Percentiles rank a stretch among this genome's conserved stretches.
Conservation (phyloP, 2,113 vertebrate genomes). For the Zosterops pallidus region DNA sequence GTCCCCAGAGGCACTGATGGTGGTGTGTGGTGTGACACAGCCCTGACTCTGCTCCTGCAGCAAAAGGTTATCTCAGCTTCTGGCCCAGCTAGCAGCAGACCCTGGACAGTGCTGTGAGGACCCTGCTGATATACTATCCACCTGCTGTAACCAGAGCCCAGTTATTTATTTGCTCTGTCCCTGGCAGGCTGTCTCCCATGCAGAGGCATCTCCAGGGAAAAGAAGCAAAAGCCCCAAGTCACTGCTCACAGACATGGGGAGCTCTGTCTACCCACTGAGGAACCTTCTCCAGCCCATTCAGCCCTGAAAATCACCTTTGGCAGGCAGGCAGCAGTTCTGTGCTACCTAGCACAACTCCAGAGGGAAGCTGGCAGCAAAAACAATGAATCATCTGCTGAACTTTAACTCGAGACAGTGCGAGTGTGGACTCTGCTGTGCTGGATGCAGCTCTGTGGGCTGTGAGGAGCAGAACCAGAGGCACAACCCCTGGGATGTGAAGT, state of each 20-base stretch:
- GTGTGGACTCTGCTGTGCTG: accelerated
- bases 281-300: neutral
- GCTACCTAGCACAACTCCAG: neutral
- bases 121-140: neutral
- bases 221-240: neutral
- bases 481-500: neutral
- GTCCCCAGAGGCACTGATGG: neutral
- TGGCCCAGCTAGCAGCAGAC: neutral
- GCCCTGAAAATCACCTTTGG: neutral
- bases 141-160: neutral
- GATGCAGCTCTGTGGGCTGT: neutral
- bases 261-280: neutral
- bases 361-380: neutral
- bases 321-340: neutral
- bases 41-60: neutral
- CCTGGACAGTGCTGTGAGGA: neutral
- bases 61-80: neutral
- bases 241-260: accelerated
- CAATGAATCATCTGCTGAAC: neutral
- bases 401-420: neutral
- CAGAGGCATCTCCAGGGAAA: neutral
- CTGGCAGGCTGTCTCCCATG: neutral
- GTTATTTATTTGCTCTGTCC: neutral
- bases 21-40: neutral
- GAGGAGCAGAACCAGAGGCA: neutral